Evolutionary conservation across 1,140 invertebrate genomes (phyloP), one percentile per base, ranked within the genome.

Genomic region (Philopotamus ludificatus): DNA sequence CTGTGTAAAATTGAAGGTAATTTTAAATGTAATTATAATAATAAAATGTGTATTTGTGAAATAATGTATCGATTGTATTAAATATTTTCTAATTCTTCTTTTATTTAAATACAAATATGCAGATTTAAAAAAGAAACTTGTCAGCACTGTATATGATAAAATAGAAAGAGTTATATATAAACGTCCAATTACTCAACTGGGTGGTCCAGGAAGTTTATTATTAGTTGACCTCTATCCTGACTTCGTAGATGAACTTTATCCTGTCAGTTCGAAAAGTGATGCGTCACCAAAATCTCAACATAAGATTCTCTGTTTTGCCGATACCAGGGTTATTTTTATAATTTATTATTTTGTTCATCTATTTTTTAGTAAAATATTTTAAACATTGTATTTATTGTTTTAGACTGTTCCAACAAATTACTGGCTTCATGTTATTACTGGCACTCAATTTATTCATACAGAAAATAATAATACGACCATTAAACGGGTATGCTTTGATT

Each of bases 201-300:
- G 69, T 9, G 69, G 69, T 23, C 41, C 61, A 3, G 66, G 63
- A 0, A 47, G 51, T 10, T 63, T 70, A 7, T 28, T 68, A 10
- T 22, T 70, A 34, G 59, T 70, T 1, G 66, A 70, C 16, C 25
- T 70, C 2, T 70, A 68, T 25, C 69, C 66, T 20, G 60, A 70
- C 39, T 60, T 63, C 10, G 55, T 66, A 2, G 66, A 59, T 25
- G 69, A 70, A 22, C 26, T 64, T 4, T 63, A 59, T 26, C 65
- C 68, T 15, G 69, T 68, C 25, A 70, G 66, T 53, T 70, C 66
- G 9, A 67, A 66, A 55, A 70, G 49, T 65, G 69, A 70, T 44
- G 47, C 45, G 15, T 55, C 53, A 8, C 45, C 58, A 0, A 67
- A 67, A 54, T 39, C 59, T 3, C 62, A 68, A 41, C 41, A 47